Evolutionary conservation across 2,113 vertebrate genomes (phyloP), one percentile per base, ranked within the genome.

Genomic region (Lophotis ruficrista): DNA sequence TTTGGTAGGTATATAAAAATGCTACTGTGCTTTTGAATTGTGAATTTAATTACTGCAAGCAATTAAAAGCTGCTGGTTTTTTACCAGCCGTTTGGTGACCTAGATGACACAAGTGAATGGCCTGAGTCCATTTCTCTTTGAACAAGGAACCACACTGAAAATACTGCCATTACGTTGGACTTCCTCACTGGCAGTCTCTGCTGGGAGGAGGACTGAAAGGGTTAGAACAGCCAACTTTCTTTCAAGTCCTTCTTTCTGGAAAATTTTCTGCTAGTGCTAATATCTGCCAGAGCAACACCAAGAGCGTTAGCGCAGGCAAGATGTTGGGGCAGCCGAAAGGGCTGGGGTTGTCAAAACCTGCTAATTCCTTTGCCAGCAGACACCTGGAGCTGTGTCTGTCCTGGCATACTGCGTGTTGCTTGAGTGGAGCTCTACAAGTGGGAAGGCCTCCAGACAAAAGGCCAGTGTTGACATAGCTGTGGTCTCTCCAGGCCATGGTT

Each of bases 401-500:
- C 92, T 87, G 91, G 73, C 45, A 12, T 12, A 23, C 28, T 81
- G 16, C 0, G 8, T 14, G 64, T 27, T 68, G 83, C 92, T 82
- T 30, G 81, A 90, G 79, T 48, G 62, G 82, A 77, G 58, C 58
- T 92, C 69, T 76, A 0, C 13, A 25, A 87, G 77, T 41, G 77
- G 83, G 87, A 93, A 87, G 4, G 45, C 30, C 69, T 93, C 86
- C 96, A 90, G 89, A 85, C 77, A 72, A 96, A 93, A 89, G 95
- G 92, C 93, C 76, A 19, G 47, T 87, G 89, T 94, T 96, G 95
- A 95, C 95, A 92, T 41, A 89, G 77, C 79, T 94, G 89, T 87
- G 93, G 87, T 87, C 83, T 91, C 70, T 87, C 30, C 58, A 77
- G 81, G 83, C 94, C 77, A 8, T 31, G 83, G 69, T 30, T 91